A percentile compares a stretch with the other conserved stretches of the same genome.
Conservation (phyloP, 2,797 vertebrate species). For the Paedocypris micromegethes region DNA sequence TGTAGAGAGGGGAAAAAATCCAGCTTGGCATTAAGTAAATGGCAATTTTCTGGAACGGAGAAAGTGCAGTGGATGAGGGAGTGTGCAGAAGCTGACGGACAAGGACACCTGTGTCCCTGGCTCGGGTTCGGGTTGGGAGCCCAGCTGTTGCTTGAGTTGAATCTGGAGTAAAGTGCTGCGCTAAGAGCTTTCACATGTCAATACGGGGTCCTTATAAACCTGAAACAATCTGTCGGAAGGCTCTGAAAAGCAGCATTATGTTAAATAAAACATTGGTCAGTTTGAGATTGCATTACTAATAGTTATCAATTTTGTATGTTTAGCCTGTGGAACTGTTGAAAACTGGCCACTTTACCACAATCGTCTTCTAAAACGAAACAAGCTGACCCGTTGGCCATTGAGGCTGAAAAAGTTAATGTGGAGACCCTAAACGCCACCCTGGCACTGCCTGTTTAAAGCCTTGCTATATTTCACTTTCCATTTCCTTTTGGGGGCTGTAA, state of each 20-base stretch:
- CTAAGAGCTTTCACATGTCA: constrained; percentile 63
- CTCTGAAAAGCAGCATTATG: constrained; percentile 47
- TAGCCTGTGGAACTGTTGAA: not conserved
- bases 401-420: not conserved
- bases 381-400: not conserved
- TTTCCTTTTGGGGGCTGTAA: constrained; percentile 61
- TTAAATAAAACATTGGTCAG: constrained; percentile 50
- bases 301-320: not conserved
- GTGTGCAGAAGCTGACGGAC: constrained; percentile 60
- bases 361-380: not conserved
- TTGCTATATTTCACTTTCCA: constrained; percentile 57
- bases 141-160: constrained; percentile 72
- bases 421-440: constrained; percentile 24
- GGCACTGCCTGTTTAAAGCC: constrained; percentile 48
- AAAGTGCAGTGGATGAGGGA: constrained; percentile 1
- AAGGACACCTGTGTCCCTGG: constrained; percentile 67
- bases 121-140: constrained; percentile 70
- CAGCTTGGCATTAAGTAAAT: too few relatives aligned
- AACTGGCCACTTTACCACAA: not conserved
- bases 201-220: constrained; percentile 55
- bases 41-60: too few relatives aligned
- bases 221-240: constrained; percentile 46
- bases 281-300: constrained; percentile 2
- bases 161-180: constrained; percentile 68
- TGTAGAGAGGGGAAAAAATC: too few relatives aligned